These are phyloP conservation scores for Drosophila conformis DNA, from an alignment of 2,888 invertebrate species.

Conservation along the genomic window DNA sequence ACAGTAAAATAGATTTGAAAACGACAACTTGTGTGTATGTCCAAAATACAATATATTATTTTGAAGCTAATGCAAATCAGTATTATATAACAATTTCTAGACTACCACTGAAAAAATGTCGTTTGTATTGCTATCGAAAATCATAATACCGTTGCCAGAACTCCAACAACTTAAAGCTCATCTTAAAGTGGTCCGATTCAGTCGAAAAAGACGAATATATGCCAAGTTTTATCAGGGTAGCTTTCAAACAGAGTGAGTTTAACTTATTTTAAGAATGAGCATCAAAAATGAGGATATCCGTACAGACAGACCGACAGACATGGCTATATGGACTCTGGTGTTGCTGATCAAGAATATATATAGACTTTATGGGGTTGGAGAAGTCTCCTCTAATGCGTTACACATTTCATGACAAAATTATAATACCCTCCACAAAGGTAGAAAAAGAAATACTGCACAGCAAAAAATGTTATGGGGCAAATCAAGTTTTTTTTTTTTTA, in stretches of 20 bases:
- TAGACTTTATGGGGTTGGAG: not conserved
- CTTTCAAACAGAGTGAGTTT: not conserved
- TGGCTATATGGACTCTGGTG: not conserved
- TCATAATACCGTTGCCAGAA: not conserved
- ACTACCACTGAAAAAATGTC: not conserved
- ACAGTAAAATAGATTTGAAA: not conserved
- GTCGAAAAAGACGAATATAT: not conserved
- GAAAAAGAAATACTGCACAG: not conserved
- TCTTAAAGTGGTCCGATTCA: not conserved
- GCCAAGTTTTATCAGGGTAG: not conserved
- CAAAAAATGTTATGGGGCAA: not conserved
- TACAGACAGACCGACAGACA: not conserved
- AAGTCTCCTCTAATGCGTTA: not conserved
- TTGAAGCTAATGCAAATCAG: not conserved
- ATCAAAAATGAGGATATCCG: not conserved
- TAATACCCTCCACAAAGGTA: not conserved
- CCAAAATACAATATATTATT: not conserved
- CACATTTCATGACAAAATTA: not conserved
- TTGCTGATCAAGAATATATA: not conserved
- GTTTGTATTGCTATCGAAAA: not conserved
- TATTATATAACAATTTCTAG: not conserved
- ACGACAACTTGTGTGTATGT: not conserved
- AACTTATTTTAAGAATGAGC: not conserved
- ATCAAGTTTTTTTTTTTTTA: not conserved
- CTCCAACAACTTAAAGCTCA: not conserved